These are phyloP conservation scores for Spodoptera frugiperda DNA, from an alignment of 1,140 invertebrate species.

Conservation along the genomic window DNA sequence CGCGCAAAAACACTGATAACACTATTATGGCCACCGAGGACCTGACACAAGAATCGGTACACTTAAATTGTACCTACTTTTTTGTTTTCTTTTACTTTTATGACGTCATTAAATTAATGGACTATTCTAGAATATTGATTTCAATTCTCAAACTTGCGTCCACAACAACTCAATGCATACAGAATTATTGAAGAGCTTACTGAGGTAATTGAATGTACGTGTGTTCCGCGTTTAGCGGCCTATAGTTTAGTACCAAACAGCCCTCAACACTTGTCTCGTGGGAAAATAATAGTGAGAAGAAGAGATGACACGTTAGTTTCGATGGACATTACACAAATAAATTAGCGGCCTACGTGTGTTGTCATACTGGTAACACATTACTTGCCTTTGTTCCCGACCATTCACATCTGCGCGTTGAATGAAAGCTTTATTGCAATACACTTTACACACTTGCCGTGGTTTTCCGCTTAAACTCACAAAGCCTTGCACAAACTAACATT, in stretches of 20 bases:
- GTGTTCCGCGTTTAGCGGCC: background rate
- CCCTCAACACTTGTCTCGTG: slow-evolving; percentile 37
- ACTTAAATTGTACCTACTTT: too few species aligned
- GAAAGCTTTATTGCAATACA: slow-evolving; percentile 1
- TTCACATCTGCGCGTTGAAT: background rate
- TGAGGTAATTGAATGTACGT: too few species aligned
- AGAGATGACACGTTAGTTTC: slow-evolving; percentile 50
- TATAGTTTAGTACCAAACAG: background rate
- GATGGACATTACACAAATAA: slow-evolving; percentile 60
- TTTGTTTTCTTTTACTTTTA: too few species aligned
- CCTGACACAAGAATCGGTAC: background rate
- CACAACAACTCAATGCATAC: too few species aligned
- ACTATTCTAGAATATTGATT: too few species aligned
- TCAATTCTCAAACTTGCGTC: too few species aligned
- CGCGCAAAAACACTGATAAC: slow-evolving; percentile 63
- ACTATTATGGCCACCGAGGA: slow-evolving; percentile 1
- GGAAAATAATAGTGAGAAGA: slow-evolving; percentile 48
- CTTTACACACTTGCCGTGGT: background rate
- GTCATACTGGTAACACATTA: slow-evolving; percentile 18
- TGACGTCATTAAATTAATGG: too few species aligned
- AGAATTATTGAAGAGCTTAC: too few species aligned
- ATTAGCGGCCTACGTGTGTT: slow-evolving; percentile 32
- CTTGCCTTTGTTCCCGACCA: background rate
- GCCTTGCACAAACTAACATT: background rate
- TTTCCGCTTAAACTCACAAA: slow-evolving; percentile 2